Base-by-base conservation (phyloP, 2,797 vertebrate genomes). In the Apogon hyalosoma region DNA sequence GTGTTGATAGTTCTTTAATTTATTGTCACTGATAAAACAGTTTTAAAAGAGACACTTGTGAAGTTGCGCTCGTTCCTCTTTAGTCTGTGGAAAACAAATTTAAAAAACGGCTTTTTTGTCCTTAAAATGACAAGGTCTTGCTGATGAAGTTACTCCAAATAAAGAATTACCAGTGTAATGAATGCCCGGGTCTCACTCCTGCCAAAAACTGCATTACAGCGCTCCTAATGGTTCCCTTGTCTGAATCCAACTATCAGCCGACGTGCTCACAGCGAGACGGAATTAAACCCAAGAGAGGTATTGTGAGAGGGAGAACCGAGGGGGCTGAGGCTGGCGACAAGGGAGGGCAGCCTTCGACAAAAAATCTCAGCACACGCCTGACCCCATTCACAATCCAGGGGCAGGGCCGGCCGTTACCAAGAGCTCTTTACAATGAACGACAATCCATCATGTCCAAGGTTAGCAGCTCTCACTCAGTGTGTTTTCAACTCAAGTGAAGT, bases 191-290 rank as follows among this genome's bases (percentile, higher is more conserved):
- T 77, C 21, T 61, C 50, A 48, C 51, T 67, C 69, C 71, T 86
- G 87, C 87, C 82, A 90, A 89, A 87, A 87, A 71, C 76, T 84
- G 75, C 85, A 90, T 93, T 89, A 88, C 73, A 61, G 59, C 8
- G 43, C 61, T 71, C 60, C 63, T 87, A 88, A 88, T 84, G 71
- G 72, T 41, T 69, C 63, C 63, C 59, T 60, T 41, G 79, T 77
- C 79, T 73, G 71, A 75, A 69, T 73, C 73, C 76, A 70, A 85
- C 61, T 59, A 63, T 78, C 71, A 76, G 76, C 2, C 4, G 52
- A 65, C 28, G 10, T 52, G 61, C 50, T 74, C 66, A 52, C 11
- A 58, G 77, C 33, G 50, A 67, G 52, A 78, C 51, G 24, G 46
- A 80, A 81, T 79, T 81, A 83, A 85, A 61, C 58, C 58, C 53